Evolutionary conservation across 23 tunicate species (phyloP).

Genomic region (Ascidia mentula): DNA sequence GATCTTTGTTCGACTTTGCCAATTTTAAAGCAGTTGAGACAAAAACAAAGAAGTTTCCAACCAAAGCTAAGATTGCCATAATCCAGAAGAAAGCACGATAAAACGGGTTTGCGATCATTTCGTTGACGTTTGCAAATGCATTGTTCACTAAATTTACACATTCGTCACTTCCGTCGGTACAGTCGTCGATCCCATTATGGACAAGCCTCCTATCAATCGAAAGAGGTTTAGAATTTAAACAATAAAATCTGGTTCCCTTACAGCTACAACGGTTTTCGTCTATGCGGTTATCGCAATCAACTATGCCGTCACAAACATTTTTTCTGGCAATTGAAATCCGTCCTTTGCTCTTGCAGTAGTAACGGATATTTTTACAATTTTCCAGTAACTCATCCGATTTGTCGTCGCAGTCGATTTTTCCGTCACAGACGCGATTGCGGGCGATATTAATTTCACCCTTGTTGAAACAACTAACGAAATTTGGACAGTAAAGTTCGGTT

Average conservation of each 20-base stretch:
- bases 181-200: background rate
- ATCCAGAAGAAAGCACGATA: background rate
- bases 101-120: background rate
- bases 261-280: background rate
- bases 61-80: background rate
- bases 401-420: background rate
- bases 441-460: background rate
- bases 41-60: background rate
- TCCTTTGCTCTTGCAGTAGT: background rate
- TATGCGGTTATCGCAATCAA: background rate
- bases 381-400: background rate
- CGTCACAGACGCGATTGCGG: background rate
- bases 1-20: background rate
- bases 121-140: background rate
- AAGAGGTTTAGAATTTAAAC: background rate
- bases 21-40: background rate
- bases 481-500: background rate
- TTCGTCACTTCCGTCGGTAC: constrained; percentile 6
- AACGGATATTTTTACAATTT: background rate
- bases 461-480: background rate
- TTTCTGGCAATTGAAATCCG: background rate
- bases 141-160: background rate
- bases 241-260: background rate
- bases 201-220: background rate
- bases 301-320: background rate